Evolutionary conservation across 1,140 invertebrate genomes (phyloP).

Genomic region (Orchestia grillus): DNA sequence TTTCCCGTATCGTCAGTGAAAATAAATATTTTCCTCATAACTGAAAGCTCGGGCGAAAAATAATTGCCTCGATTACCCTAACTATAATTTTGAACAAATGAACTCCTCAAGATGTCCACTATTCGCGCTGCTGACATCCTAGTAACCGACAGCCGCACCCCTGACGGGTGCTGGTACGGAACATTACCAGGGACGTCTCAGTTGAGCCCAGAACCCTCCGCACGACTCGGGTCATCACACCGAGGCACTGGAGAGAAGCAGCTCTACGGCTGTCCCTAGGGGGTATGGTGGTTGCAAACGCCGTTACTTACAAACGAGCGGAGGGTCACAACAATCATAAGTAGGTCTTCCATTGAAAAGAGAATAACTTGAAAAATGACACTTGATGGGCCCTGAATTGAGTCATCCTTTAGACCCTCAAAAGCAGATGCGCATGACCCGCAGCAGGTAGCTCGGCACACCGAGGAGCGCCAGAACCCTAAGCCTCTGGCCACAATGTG

Average conservation of each 20-base stretch:
- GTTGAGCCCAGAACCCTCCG: background rate
- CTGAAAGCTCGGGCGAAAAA: too few species aligned
- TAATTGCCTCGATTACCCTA: too few species aligned
- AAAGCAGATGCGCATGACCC: background rate
- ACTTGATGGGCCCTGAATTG: background rate
- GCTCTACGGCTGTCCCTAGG: background rate
- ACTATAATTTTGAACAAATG: too few species aligned
- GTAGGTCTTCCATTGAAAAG: background rate
- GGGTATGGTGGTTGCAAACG: background rate
- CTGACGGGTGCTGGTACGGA: too few species aligned
- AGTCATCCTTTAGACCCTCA: background rate
- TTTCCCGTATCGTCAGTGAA: too few species aligned
- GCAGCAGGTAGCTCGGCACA: background rate
- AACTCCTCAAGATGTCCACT: too few species aligned
- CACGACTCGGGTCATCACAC: background rate
- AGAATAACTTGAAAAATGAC: background rate
- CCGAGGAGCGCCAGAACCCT: background rate
- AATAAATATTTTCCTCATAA: too few species aligned
- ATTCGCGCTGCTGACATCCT: too few species aligned
- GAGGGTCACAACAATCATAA: background rate
- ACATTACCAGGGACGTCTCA: background rate
- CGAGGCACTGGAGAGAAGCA: background rate
- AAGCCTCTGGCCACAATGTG: background rate
- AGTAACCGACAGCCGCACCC: too few species aligned
- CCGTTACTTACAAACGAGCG: background rate